Base-by-base conservation (phyloP, 2,888 invertebrate species). In the Drosophila yooni region DNA sequence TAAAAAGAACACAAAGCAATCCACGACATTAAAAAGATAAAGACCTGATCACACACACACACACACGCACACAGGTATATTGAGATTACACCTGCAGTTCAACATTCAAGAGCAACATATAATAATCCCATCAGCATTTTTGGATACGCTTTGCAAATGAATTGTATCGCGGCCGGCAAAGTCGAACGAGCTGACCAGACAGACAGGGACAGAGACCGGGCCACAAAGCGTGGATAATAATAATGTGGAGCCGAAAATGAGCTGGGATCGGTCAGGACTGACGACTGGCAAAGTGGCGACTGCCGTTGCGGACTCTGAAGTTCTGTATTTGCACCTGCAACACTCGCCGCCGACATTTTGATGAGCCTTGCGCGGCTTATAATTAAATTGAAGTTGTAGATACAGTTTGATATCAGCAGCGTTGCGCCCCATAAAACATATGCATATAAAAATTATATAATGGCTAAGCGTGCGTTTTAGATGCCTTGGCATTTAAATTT, bases 41-140 rank as follows among this genome's bases (percentile, higher is more conserved):
- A 88, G 81, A 87, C 83, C 79, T 67, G 60, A 70, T 56, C 66
- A 65, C 60, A 43, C 33, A 46, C 43, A 34, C 21, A 51, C 27
- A 34, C 46, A 43, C 48, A 60, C 21, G 59, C 43, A 53, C 25
- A 40, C 33, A 50, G 46, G 58, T 63, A 73, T 70, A 63, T 65
- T 48, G 57, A 69, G 75, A 81, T 80, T 81, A 72, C 83, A 79
- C 83, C 85, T 73, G 68, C 72, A 77, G 79, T 70, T 40, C 48
- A 74, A 67, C 73, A 79, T 73, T 65, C 74, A 65, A 74, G 74
- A 75, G 54, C 89, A 87, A 84, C 88, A 80, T 88, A 88, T 91
- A 88, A 88, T 88, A 88, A 91, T 89, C 88, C 88, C 91, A 89
- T 88, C 91, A 88, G 77, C 91, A 83, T 89, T 89, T 91, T 88